phyloP scores from a whole-genome alignment of 2,888 invertebrate genomes.

The Nomada goodeniana region DNA sequence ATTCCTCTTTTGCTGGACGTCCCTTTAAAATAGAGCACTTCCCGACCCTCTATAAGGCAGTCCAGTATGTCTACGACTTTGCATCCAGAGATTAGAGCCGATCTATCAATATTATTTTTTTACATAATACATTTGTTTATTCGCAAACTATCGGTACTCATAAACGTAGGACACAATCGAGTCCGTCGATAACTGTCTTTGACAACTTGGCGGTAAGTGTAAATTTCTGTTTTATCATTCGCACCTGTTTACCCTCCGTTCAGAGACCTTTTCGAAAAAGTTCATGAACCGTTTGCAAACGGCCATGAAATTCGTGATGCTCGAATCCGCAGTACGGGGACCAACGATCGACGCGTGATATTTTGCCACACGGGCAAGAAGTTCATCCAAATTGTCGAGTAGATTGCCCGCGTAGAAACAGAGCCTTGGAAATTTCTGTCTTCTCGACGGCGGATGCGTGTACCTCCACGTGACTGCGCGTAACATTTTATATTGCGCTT shows the following conservation, averaged over 20 bases:
- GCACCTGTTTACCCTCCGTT: conserved; percentile 81
- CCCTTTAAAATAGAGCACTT: conserved; percentile 74
- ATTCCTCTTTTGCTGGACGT: conserved; percentile 63
- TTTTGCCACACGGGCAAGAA: conserved; percentile 66
- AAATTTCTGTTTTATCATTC: conserved; percentile 24
- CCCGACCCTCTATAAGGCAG: conserved; percentile 80
- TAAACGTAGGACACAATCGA: too few relatives aligned
- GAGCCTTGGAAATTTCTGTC: conserved; percentile 70
- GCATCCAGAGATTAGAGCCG: conserved; percentile 80
- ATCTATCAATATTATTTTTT: conserved; percentile 66
- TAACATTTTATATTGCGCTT: conserved; percentile 78
- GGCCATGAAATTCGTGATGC: conserved; percentile 66
- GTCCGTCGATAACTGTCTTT: neutral
- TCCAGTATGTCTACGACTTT: conserved; percentile 81
- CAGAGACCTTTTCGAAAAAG: conserved; percentile 81
- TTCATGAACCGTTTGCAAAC: conserved; percentile 82
- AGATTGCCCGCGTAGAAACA: conserved; percentile 81
- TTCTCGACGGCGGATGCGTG: conserved; percentile 77
- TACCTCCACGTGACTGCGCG: conserved; percentile 82
- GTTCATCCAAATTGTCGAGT: conserved; percentile 76
- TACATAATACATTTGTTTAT: neutral
- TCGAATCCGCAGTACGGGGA: conserved; percentile 14
- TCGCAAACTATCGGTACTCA: too few relatives aligned
- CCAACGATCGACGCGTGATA: conserved; percentile 60
- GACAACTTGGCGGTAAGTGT: neutral